phyloP scores from a whole-genome alignment of 2,113 vertebrate species.

The Zosterops japonicus region DNA sequence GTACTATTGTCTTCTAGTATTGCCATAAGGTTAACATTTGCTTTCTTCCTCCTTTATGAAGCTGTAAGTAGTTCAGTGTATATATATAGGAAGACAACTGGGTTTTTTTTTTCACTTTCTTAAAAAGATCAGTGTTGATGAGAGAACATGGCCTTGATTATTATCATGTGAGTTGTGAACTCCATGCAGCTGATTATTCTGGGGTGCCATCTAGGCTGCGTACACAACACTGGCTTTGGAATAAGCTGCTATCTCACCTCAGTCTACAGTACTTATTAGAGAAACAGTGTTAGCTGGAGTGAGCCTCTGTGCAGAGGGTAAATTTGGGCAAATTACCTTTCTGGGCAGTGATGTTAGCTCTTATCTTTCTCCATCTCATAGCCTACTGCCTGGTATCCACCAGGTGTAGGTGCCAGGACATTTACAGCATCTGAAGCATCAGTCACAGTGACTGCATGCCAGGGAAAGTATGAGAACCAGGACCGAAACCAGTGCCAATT shows the following conservation, averaged over 20 bases:
- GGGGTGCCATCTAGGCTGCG: neutral
- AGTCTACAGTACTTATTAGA: neutral
- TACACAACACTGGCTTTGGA: neutral
- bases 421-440: neutral
- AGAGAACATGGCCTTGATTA: neutral
- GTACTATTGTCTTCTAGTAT: neutral
- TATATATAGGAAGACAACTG: rapidly evolving
- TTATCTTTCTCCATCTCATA: neutral
- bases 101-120: neutral
- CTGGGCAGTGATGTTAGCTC: neutral
- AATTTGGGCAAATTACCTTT: neutral
- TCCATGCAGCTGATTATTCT: neutral
- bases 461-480: neutral
- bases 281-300: neutral
- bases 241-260: neutral
- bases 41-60: neutral
- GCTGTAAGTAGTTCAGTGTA: neutral
- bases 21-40: neutral
- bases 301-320: neutral
- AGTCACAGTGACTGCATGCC: neutral
- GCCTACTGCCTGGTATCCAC: neutral
- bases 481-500: neutral
- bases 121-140: neutral
- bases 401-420: neutral
- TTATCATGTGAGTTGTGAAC: neutral